Percentiles rank a stretch among this genome's conserved stretches.
phyloP scores from a whole-genome alignment of 2,797 vertebrate genomes.

The Mus caroli region DNA sequence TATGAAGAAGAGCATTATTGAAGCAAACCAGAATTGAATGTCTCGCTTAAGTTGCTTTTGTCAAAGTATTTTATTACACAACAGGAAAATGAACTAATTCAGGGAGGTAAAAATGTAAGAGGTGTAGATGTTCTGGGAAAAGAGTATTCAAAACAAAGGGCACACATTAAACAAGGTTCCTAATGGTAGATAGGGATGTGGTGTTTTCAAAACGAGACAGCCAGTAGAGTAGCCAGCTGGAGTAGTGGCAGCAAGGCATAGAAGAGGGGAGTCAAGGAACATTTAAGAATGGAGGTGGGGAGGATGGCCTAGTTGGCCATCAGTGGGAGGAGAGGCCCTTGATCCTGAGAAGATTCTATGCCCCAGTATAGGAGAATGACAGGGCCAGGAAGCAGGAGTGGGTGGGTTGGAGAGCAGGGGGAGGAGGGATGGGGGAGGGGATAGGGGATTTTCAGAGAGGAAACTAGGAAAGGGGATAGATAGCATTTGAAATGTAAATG shows the following conservation, averaged over 20 bases:
- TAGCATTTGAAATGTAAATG: too few relatives aligned
- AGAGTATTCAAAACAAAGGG: slow-evolving; percentile 24
- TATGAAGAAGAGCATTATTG: not conserved
- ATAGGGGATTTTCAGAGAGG: too few relatives aligned
- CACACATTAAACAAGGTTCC: not conserved
- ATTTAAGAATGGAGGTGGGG: too few relatives aligned
- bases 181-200: not conserved
- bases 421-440: too few relatives aligned
- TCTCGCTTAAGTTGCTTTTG: not conserved
- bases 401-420: too few relatives aligned
- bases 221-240: not conserved
- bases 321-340: too few relatives aligned
- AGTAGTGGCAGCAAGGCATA: not conserved
- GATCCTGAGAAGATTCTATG: too few relatives aligned
- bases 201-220: not conserved
- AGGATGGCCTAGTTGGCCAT: too few relatives aligned
- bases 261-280: not conserved
- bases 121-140: not conserved
- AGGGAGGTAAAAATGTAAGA: not conserved
- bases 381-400: too few relatives aligned
- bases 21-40: not conserved
- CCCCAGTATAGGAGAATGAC: too few relatives aligned
- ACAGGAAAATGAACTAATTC: not conserved
- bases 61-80: not conserved
- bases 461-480: too few relatives aligned